Evolutionary conservation across 2,888 invertebrate genomes (phyloP), one percentile per base, ranked within the genome.

Genomic region (Metalampra italica): DNA sequence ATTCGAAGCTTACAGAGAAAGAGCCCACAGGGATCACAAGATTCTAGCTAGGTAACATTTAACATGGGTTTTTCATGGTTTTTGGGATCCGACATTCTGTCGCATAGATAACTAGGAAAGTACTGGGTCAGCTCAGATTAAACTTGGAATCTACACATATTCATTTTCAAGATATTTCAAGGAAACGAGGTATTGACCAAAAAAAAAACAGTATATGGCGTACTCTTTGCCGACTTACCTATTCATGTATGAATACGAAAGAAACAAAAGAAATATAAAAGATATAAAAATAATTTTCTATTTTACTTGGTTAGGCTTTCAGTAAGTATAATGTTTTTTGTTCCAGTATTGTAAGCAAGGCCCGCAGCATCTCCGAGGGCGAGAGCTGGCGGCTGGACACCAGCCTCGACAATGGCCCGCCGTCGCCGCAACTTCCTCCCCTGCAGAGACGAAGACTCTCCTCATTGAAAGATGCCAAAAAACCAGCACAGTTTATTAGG

Each of bases 1-100:
- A 59, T 90, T 95, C 62, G 95, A 96, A 71, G 92, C 91, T 56
- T 93, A 92, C 75, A 92, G 92, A 67, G 94, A 94, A 75, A 92
- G 91, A 69, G 93, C 93, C 55, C 93, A 93, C 66, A 92, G 91
- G 64, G 95, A 96, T 78, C 93, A 93, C 72, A 92, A 92, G 76
- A 88, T 91, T 75, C 90, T 93, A 81, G 82, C 91, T 74, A 92
- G 92, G 90, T 93, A 75, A 68, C 42, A 29, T 50, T n/a, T 1
- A 29, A 37, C 40, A n/a, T 39, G n/a, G 22, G 12, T 37, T 37
- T 11, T 13, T 12, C 13, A 37, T 13, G 37, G 1, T 7, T 32
- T 32, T 11, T 3, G 3, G n/a, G 15, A 37, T 29, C 34, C 43
- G 29, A 42, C 30, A 36, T 9, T 39, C 49, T 42, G 29, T 45